Evolutionary conservation across 2,888 invertebrate species (phyloP).

Genomic region (Panorpa germanica): DNA sequence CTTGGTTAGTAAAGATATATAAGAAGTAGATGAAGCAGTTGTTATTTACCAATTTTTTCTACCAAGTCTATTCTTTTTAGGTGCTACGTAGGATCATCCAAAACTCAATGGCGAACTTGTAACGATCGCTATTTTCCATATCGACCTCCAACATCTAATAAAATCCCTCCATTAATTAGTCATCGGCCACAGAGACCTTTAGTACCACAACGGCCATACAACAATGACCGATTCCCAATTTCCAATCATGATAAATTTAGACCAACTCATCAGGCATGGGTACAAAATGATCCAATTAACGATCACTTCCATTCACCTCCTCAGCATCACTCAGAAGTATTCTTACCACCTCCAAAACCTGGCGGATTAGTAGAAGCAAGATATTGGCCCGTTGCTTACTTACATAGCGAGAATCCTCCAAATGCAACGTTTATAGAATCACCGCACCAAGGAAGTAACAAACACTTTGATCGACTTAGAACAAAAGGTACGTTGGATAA

Average conservation of each 20-base stretch:
- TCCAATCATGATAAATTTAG: conserved; percentile 7
- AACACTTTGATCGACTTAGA: too few species aligned
- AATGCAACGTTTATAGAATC: too few species aligned
- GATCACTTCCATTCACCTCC: conserved; percentile 24
- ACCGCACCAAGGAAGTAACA: too few species aligned
- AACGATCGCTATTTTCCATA: conserved; percentile 65
- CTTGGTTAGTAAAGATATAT: conserved; percentile 38
- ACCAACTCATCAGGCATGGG: conserved; percentile 13
- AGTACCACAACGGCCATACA: conserved; percentile 10
- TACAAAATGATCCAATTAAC: conserved; percentile 14
- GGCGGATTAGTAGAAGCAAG: conserved; percentile 23
- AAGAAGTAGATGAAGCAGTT: not conserved
- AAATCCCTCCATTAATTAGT: conserved; percentile 14
- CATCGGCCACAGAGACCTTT: conserved; percentile 18
- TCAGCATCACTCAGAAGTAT: too few species aligned
- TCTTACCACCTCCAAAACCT: conserved; percentile 22
- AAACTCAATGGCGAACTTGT: conserved; percentile 74
- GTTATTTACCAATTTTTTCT: not conserved
- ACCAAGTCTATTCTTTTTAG: conserved; percentile 23
- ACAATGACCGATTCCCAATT: conserved; percentile 12
- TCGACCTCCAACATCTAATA: conserved; percentile 26
- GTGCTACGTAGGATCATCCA: conserved; percentile 66
- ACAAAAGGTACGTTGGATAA: too few species aligned
- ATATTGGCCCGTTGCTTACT: conserved; percentile 63
- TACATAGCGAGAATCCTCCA: conserved; percentile 63